Conservation (phyloP, 2,888 invertebrate genomes). For the Heliconius hortense region DNA sequence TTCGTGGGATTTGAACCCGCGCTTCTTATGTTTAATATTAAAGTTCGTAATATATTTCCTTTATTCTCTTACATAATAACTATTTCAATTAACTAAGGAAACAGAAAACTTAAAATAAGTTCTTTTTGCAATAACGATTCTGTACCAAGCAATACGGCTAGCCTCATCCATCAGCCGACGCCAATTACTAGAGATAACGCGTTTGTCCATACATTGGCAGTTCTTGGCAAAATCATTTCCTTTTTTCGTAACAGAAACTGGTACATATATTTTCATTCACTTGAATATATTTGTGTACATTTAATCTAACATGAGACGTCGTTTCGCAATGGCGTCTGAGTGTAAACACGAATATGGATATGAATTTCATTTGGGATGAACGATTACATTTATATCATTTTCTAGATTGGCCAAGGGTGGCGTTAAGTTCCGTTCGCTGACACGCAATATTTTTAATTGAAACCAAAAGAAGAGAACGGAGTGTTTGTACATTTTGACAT, state of each 20-base stretch:
- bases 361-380: too few species aligned
- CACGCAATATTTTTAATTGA: too few species aligned
- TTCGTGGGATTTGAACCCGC: too few species aligned
- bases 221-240: constrained; percentile 69
- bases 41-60: too few species aligned
- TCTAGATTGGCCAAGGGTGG: background rate
- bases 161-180: constrained; percentile 61
- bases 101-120: background rate
- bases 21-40: too few species aligned
- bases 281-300: constrained; percentile 12
- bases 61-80: too few species aligned
- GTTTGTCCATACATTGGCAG: constrained; percentile 61
- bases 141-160: constrained; percentile 45
- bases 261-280: constrained; percentile 2
- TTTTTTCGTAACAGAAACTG: constrained; percentile 38
- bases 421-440: background rate
- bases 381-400: too few species aligned
- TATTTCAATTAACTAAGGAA: background rate
- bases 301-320: background rate
- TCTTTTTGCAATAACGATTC: constrained; percentile 43
- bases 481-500: too few species aligned
- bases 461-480: too few species aligned
- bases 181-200: constrained; percentile 77
- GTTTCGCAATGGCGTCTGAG: background rate
- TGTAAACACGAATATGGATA: background rate